Evolutionary conservation across 2,888 invertebrate genomes (phyloP).

Genomic region (Diploptera punctata): DNA sequence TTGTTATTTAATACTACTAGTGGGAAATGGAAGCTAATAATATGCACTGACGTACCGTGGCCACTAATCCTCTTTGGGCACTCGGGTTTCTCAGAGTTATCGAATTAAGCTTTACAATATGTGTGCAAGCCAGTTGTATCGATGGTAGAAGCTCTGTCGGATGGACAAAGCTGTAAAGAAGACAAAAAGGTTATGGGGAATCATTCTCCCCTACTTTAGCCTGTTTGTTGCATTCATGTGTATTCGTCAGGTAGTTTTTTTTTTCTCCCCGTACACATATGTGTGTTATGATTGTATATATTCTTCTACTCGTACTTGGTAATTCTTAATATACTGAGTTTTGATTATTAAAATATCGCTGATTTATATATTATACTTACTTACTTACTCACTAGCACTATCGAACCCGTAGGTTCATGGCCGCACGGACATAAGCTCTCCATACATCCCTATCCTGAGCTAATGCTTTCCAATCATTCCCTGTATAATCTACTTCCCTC

Average conservation of each 20-base stretch:
- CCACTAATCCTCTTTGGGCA: slow-evolving; percentile 4
- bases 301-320: too few relatives aligned
- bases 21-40: neutral
- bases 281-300: too few relatives aligned
- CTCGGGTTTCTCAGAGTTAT: neutral
- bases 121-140: neutral
- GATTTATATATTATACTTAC: too few relatives aligned
- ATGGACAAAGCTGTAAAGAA: slow-evolving; percentile 15
- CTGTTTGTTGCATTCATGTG: slow-evolving; percentile 24
- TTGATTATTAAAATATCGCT: too few relatives aligned
- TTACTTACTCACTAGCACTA: too few relatives aligned
- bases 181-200: slow-evolving; percentile 7
- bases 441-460: too few relatives aligned
- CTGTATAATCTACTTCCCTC: too few relatives aligned
- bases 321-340: too few relatives aligned
- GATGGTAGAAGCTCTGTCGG: neutral
- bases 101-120: neutral
- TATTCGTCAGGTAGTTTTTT: neutral
- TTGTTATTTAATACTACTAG: too few relatives aligned
- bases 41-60: neutral
- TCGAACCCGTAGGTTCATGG: too few relatives aligned
- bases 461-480: too few relatives aligned
- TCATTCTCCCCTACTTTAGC: neutral
- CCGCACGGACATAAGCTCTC: too few relatives aligned
- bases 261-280: neutral